A percentile compares a stretch with the other conserved stretches of the same genome.
Evolutionary conservation across 2,888 invertebrate genomes (phyloP).

Genomic region (Sinhomidia bicolor): DNA sequence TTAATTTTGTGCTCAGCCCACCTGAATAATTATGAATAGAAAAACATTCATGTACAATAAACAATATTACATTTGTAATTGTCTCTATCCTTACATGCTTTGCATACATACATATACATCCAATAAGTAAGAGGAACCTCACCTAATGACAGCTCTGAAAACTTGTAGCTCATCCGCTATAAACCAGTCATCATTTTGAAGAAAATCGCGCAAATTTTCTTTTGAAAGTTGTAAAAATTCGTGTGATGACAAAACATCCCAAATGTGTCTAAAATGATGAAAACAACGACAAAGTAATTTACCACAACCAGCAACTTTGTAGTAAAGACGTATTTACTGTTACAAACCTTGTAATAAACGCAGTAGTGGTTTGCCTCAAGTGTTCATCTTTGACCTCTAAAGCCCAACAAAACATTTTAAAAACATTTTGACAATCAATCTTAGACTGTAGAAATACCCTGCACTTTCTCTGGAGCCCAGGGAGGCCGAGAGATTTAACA

Average conservation of each 20-base stretch:
- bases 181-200: slow-evolving; percentile 42
- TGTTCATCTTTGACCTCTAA: neutral
- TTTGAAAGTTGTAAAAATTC: neutral
- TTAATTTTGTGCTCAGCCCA: neutral
- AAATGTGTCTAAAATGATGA: neutral
- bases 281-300: too few species aligned
- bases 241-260: neutral
- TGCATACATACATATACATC: neutral
- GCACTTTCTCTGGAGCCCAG: neutral
- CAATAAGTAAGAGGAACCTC: too few species aligned
- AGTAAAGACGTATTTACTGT: too few species aligned
- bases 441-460: neutral
- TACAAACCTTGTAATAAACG: neutral
- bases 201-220: slow-evolving; percentile 5
- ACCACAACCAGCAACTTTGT: too few species aligned
- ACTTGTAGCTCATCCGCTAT: slow-evolving; percentile 13
- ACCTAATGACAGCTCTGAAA: slow-evolving; percentile 22
- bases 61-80: too few species aligned
- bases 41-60: neutral
- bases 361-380: neutral
- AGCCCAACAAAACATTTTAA: neutral
- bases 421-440: neutral
- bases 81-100: too few species aligned
- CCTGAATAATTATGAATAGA: slow-evolving; percentile 12
- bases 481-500: neutral